phyloP scores from a whole-genome alignment of 2,113 vertebrate species.

The Gallinago paraguaiae region DNA sequence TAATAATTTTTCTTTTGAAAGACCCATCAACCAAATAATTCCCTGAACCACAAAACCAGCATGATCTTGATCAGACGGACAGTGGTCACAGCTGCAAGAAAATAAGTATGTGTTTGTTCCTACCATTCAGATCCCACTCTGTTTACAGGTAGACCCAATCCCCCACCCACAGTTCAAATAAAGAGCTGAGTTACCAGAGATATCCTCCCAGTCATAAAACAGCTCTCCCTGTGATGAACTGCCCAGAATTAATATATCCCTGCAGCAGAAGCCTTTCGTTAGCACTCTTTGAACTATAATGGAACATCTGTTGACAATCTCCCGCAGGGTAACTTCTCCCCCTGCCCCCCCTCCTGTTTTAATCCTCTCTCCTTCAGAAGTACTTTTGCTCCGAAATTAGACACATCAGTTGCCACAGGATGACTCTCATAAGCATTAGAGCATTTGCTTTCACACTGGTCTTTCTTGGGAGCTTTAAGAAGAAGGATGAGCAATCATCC shows the following conservation, averaged over 20 bases:
- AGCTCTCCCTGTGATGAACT: conserved; percentile 52
- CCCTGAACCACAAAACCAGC: conserved; percentile 22
- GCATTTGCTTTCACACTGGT: not conserved
- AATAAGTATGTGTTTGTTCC: conserved; percentile 2
- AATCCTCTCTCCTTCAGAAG: conserved; percentile 51
- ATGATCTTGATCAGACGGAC: conserved; percentile 12
- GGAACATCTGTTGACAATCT: conserved; percentile 68
- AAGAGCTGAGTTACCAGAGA: conserved; percentile 25
- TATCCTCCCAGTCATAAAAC: conserved; percentile 52
- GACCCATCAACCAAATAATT: conserved; percentile 9
- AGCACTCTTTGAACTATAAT: conserved; percentile 62
- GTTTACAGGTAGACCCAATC: conserved; percentile 25
- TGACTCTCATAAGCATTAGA: not conserved
- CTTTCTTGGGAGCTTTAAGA: not conserved
- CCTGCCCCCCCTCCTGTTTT: not conserved
- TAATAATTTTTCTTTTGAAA: not conserved
- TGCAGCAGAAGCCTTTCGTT: conserved; percentile 53
- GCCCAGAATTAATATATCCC: conserved; percentile 59
- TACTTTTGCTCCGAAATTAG: conserved; percentile 21
- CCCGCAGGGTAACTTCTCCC: conserved; percentile 50
- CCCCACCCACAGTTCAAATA: conserved; percentile 32
- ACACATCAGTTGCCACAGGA: conserved; percentile 4
- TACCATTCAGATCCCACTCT: not conserved
- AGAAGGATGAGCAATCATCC: not conserved
- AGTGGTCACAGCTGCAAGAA: conserved; percentile 17